A percentile compares a stretch with the other conserved stretches of the same genome.
These are phyloP conservation scores for Gallinago media DNA, from an alignment of 2,113 vertebrate species.

Conservation along the genomic window DNA sequence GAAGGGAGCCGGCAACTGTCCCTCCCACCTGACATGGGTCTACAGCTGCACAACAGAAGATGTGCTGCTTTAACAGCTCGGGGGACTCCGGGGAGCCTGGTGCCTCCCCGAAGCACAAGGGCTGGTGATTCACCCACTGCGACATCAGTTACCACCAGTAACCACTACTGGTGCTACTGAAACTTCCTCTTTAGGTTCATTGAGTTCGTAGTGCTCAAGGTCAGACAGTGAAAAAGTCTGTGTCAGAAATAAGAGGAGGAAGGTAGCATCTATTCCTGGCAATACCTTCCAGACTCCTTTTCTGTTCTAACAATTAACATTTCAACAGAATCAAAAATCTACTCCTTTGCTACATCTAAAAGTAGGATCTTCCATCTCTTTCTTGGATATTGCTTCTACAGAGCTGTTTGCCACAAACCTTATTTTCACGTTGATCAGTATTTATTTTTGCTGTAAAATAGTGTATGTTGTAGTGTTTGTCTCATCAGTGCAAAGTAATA, in stretches of 20 bases:
- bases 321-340: background rate
- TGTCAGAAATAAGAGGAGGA: background rate
- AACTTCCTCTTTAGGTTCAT: background rate
- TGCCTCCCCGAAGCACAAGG: background rate
- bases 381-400: background rate
- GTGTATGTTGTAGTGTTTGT: constrained; percentile 21
- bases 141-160: background rate
- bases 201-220: background rate
- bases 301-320: background rate
- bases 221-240: background rate
- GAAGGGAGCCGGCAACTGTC: background rate
- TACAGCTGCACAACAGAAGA: background rate
- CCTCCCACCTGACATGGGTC: rapidly evolving
- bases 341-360: background rate
- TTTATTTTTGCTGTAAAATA: constrained; percentile 29
- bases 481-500: background rate
- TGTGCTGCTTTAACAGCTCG: background rate
- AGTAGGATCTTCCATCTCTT: background rate
- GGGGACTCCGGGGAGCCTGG: rapidly evolving
- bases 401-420: constrained; percentile 1
- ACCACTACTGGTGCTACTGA: background rate
- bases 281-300: background rate
- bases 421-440: constrained; percentile 31
- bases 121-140: background rate
- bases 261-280: background rate